Conservation (phyloP, 2,113 vertebrate genomes). For the Chionomys nivalis region DNA sequence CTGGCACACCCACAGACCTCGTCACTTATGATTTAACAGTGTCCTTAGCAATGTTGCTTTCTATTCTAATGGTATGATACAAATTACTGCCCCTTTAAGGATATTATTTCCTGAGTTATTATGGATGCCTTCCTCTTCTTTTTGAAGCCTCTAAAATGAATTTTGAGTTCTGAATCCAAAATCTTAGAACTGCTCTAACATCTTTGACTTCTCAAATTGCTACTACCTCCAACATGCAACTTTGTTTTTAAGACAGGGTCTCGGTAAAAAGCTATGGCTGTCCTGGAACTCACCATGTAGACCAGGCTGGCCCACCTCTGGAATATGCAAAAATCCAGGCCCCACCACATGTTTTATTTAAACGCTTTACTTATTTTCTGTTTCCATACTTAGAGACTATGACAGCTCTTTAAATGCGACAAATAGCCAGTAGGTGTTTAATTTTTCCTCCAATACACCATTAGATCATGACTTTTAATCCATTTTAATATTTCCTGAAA, state of each 20-base stretch:
- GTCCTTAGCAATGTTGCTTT: conserved; percentile 20
- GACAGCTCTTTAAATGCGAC: background rate
- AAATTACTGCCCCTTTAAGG: background rate
- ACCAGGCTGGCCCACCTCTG: background rate
- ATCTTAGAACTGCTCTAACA: conserved; percentile 2
- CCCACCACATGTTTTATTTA: background rate
- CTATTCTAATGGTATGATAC: background rate
- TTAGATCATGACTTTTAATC: conserved; percentile 16
- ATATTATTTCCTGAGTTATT: background rate
- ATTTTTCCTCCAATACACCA: background rate
- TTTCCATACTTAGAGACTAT: background rate
- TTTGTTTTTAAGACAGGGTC: background rate
- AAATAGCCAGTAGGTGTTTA: background rate
- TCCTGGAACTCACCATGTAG: background rate
- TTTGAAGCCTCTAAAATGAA: conserved; percentile 43
- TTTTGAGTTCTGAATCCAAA: background rate
- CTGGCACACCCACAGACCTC: background rate
- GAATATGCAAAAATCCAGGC: background rate
- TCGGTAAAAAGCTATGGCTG: background rate
- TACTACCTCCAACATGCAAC: background rate
- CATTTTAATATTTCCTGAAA: conserved; percentile 11
- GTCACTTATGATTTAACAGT: conserved; percentile 13
- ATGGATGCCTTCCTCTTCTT: background rate
- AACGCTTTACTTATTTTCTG: background rate
- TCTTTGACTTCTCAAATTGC: background rate